Base-by-base conservation (phyloP, 2,888 invertebrate genomes). In the Rotaria sp. region DNA sequence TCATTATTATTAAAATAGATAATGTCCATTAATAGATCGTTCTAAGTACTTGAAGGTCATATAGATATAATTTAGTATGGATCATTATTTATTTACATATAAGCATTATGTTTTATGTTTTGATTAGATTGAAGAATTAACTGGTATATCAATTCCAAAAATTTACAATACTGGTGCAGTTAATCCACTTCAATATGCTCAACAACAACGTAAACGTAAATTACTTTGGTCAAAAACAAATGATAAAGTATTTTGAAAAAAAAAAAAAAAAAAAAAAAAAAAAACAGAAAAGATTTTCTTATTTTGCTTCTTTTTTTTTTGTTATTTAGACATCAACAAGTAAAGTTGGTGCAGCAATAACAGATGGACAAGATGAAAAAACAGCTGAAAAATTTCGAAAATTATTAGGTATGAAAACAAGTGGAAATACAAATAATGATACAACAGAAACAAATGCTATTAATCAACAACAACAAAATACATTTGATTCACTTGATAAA, bases 351-450 rank as follows among this genome's bases (percentile, higher is more conserved):
- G 94, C 96, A 0, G 94, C 94, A 48, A 96, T 97, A 92, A 94
- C 95, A 0, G 95, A 96, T 90, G 96, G 97, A 92, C 93, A 94
- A 41, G 96, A 96, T 91, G 96, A 96, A 88, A 95, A 94, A 91
- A 95, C 96, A 89, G 95, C 95, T 0, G 95, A 95, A 87, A 98
- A 97, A 92, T 98, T 98, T 92, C 95, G 96, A 92, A 93, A 97
- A 88, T 93, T 98, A 84, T 97, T 98, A 97, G 97, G 97, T 85
- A 96, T 97, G 88, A 95, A 94, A 91, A 93, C 93, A 45, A 92
- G 92, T 38, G 88, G 87, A 55, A 38, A 24, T 30, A 87, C 87
- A 85, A 87, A 84, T 85, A 84, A 86, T 48, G 88, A 85, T 74
- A 86, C 52, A 88, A 87, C 38, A 88, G 87, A 87, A n/a, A 75